phyloP scores from a whole-genome alignment of 2,888 invertebrate species.

The Melipona beecheii region DNA sequence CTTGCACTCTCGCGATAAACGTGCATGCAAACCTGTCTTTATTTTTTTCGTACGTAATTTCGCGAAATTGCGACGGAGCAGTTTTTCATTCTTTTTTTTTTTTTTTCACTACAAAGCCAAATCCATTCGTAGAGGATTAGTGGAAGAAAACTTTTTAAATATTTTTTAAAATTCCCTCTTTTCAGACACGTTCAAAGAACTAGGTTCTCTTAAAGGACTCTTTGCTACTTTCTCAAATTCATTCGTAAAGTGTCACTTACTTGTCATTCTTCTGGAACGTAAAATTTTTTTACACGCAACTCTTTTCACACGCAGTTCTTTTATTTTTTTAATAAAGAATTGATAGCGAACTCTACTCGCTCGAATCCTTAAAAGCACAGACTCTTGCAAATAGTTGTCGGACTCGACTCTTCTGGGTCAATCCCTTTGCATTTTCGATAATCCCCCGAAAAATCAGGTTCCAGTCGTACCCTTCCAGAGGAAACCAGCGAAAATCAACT shows the following conservation, averaged over 20 bases:
- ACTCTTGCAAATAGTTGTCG: too few relatives aligned
- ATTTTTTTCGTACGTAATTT: neutral
- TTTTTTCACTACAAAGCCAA: neutral
- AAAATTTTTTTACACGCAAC: too few relatives aligned
- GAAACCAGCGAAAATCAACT: neutral
- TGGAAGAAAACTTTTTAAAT: neutral
- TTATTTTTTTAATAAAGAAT: neutral
- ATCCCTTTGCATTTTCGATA: neutral
- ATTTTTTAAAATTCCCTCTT: neutral
- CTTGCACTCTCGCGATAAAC: neutral
- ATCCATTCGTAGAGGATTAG: neutral
- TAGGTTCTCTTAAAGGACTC: too few relatives aligned
- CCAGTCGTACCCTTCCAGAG: rapidly evolving
- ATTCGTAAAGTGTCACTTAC: too few relatives aligned
- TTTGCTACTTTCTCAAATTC: too few relatives aligned
- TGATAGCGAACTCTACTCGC: neutral
- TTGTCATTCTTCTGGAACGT: too few relatives aligned
- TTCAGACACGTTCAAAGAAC: neutral
- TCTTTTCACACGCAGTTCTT: too few relatives aligned
- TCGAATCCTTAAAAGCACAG: too few relatives aligned
- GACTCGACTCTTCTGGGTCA: too few relatives aligned
- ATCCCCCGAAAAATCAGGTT: neutral
- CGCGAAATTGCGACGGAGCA: neutral
- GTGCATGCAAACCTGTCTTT: neutral
- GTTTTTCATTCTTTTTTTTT: neutral